These are phyloP conservation scores for Enhydra lutris DNA, from an alignment of 2,113 vertebrate genomes.

Conservation along the genomic window DNA sequence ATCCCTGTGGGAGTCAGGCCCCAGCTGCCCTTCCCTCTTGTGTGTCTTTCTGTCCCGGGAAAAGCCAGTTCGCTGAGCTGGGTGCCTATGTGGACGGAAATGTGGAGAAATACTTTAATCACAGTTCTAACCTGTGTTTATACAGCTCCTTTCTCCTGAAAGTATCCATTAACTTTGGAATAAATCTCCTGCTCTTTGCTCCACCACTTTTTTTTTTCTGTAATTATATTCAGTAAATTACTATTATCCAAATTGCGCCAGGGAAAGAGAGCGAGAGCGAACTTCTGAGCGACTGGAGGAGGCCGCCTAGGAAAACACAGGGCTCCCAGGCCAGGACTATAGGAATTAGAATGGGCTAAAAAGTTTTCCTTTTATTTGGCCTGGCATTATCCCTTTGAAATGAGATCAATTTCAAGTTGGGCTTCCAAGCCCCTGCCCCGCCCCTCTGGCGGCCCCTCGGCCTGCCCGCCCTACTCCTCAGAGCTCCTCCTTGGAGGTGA, in stretches of 20 bases:
- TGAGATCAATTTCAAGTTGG: conserved; percentile 93
- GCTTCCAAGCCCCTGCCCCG: conserved; percentile 82
- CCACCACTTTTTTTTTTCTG: conserved; percentile 70
- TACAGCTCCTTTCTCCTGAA: conserved; percentile 65
- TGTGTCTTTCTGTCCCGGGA: conserved; percentile 38
- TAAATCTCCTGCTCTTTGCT: conserved; percentile 70
- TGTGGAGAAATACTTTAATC: conserved; percentile 77
- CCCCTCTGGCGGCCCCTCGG: conserved; percentile 74
- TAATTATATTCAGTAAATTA: conserved; percentile 76
- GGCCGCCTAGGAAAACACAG: conserved; percentile 71
- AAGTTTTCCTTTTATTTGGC: conserved; percentile 81
- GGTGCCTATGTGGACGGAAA: conserved; percentile 76
- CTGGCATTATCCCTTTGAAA: conserved; percentile 88
- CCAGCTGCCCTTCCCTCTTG: neutral
- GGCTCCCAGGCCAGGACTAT: conserved; percentile 73
- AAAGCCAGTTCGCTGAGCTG: conserved; percentile 23
- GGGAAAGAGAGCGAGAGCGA: conserved; percentile 63
- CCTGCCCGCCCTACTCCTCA: conserved; percentile 88
- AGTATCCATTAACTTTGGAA: conserved; percentile 76
- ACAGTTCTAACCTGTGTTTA: conserved; percentile 70
- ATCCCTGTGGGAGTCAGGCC: neutral
- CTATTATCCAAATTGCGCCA: conserved; percentile 69
- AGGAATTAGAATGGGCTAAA: conserved; percentile 79
- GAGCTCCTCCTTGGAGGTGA: conserved; percentile 84
- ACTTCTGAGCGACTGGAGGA: conserved; percentile 59